phyloP scores from a whole-genome alignment of 1,140 invertebrate species.

The Drepana arcuata region DNA sequence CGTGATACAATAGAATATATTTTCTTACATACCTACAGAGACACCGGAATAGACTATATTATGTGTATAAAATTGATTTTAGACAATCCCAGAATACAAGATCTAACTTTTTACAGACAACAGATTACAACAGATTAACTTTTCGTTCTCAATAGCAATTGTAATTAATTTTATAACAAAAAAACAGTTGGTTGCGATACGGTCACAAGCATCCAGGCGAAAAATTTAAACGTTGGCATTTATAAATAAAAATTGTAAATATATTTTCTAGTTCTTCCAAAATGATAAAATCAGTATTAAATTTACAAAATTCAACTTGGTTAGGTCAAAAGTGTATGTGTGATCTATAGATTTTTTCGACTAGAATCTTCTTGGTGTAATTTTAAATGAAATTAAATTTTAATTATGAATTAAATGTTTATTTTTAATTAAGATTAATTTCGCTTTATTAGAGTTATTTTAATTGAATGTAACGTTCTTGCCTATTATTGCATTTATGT shows the following conservation, averaged over 20 bases:
- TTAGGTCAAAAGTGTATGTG: constrained; percentile 70
- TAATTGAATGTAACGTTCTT: constrained; percentile 60
- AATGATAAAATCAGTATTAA: constrained; percentile 70
- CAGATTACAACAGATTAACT: constrained; percentile 40
- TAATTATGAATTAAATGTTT: constrained; percentile 22
- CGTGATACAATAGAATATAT: constrained; percentile 67
- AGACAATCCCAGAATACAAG: constrained; percentile 71
- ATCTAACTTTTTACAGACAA: constrained; percentile 70
- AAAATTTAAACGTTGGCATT: constrained; percentile 60
- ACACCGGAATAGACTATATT: constrained; percentile 62
- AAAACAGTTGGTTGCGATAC: constrained; percentile 66
- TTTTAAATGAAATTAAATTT: constrained; percentile 47
- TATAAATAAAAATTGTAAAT: constrained; percentile 54
- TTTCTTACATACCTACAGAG: constrained; percentile 58
- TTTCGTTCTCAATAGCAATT: constrained; percentile 41
- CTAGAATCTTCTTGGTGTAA: constrained; percentile 58
- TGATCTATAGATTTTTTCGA: constrained; percentile 64
- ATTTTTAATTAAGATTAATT: constrained; percentile 31
- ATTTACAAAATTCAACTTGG: constrained; percentile 70
- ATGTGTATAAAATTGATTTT: constrained; percentile 68
- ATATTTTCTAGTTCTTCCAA: constrained; percentile 70
- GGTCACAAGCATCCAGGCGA: constrained; percentile 65
- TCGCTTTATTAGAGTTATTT: constrained; percentile 52
- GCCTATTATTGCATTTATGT: constrained; percentile 69
- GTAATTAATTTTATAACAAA: constrained; percentile 21